Evolutionary conservation across 2,888 invertebrate genomes (phyloP).

Genomic region (Kryphioiulus occultus): DNA sequence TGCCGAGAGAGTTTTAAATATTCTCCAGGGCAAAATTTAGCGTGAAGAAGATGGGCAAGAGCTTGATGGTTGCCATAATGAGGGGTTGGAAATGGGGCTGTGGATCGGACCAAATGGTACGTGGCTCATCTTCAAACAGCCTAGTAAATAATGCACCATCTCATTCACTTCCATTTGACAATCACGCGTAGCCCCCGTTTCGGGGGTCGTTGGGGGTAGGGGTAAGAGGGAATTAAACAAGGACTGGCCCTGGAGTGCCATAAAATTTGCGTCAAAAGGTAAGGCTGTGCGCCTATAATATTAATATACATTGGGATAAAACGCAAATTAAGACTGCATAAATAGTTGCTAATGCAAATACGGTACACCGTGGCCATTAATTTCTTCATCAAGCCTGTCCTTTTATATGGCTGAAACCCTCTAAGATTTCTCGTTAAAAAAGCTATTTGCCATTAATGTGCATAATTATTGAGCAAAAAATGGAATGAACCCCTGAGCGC

Average conservation of each 20-base stretch:
- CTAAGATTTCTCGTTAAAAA: slow-evolving; percentile 23
- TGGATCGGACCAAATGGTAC: slow-evolving; percentile 17
- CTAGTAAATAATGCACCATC: slow-evolving; percentile 17
- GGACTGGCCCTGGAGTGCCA: slow-evolving; percentile 35
- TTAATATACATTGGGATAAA: slow-evolving; percentile 23
- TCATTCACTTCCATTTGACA: slow-evolving; percentile 9
- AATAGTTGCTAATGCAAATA: slow-evolving; percentile 23
- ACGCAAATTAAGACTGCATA: slow-evolving; percentile 9
- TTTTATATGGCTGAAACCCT: background rate
- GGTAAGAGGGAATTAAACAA: slow-evolving; percentile 22
- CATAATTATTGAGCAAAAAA: background rate
- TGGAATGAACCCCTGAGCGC: background rate
- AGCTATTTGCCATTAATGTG: slow-evolving; percentile 16
- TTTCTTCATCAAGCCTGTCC: slow-evolving; percentile 17
- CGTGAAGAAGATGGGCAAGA: slow-evolving; percentile 23
- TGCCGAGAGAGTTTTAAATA: slow-evolving; percentile 4
- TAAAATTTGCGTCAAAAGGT: slow-evolving; percentile 41
- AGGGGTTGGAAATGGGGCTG: slow-evolving; percentile 9
- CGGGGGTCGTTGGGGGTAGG: background rate
- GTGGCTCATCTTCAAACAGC: slow-evolving; percentile 6
- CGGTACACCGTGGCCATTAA: background rate
- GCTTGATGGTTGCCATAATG: slow-evolving; percentile 23
- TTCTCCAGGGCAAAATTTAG: slow-evolving; percentile 23
- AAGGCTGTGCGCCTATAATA: slow-evolving; percentile 6
- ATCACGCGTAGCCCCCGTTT: background rate